Conservation (phyloP, 2,888 invertebrate species). For the Dasypogon diadema region DNA sequence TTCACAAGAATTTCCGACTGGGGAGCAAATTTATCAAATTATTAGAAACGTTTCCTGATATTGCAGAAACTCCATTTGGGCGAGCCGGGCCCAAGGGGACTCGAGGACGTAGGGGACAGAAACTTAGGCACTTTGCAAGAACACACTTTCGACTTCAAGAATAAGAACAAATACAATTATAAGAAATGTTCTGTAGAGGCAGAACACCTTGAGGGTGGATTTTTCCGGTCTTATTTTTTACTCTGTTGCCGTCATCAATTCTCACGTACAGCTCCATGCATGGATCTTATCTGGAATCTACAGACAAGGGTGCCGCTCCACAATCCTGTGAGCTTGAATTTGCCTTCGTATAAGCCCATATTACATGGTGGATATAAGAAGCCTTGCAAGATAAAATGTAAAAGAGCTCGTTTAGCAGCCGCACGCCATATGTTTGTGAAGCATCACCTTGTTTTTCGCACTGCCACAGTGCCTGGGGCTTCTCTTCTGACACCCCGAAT, state of each 20-base stretch:
- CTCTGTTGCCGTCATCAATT: conserved; percentile 21
- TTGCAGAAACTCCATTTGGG: not conserved
- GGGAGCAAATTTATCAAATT: conserved; percentile 44
- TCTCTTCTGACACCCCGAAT: not conserved
- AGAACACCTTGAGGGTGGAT: not conserved
- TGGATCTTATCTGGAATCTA: conserved; percentile 15
- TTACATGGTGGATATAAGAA: conserved; percentile 21
- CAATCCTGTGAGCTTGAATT: not conserved
- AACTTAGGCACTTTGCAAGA: not conserved
- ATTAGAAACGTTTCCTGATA: conserved; percentile 40
- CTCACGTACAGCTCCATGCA: conserved; percentile 20
- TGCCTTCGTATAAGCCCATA: conserved; percentile 5
- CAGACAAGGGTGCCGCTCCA: not conserved
- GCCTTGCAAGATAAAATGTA: conserved; percentile 40
- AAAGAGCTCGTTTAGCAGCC: conserved; percentile 39
- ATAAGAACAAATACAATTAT: conserved; percentile 35
- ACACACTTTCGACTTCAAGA: not conserved
- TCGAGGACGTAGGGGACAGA: not conserved
- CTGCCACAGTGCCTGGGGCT: conserved; percentile 15
- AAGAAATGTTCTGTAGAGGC: conserved; percentile 9
- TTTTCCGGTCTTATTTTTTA: conserved; percentile 13
- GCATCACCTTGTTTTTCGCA: conserved; percentile 37
- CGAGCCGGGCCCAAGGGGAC: not conserved
- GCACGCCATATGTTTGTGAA: conserved; percentile 30
- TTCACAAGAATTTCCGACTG: conserved; percentile 12